phyloP scores from a whole-genome alignment of 2,797 vertebrate species.

The Xerus rutilus region DNA sequence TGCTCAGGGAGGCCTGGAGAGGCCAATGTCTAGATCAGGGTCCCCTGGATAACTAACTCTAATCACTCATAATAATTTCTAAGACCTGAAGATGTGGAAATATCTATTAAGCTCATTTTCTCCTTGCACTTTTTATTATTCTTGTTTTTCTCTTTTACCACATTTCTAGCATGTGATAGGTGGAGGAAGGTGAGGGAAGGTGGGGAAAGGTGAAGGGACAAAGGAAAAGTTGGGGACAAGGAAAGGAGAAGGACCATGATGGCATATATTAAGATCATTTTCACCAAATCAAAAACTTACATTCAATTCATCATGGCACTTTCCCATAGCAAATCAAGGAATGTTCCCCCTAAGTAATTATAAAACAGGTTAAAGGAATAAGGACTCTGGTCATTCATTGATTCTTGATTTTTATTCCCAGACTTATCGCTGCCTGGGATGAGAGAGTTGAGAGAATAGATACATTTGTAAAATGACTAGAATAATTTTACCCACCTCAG shows the following conservation, averaged over 20 bases:
- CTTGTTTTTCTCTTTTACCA: constrained; percentile 35
- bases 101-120: not conserved
- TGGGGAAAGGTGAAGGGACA: not conserved
- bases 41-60: not conserved
- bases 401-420: constrained; percentile 76
- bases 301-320: constrained; percentile 35
- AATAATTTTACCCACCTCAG: constrained; percentile 79
- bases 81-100: not conserved
- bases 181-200: too few species aligned
- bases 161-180: not conserved
- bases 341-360: constrained; percentile 62
- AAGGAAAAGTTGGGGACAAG: not conserved
- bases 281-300: constrained; percentile 51
- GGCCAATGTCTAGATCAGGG: not conserved
- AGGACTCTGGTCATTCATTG: constrained; percentile 67
- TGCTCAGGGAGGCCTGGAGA: not conserved
- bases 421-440: constrained; percentile 63
- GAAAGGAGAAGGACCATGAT: not conserved
- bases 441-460: constrained; percentile 73
- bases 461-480: constrained; percentile 75
- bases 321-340: constrained; percentile 57
- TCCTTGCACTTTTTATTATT: constrained; percentile 50
- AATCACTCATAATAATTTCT: not conserved
- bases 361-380: constrained; percentile 65
- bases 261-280: constrained; percentile 63